Evolutionary conservation across 2,888 invertebrate species (phyloP).

Genomic region (Aspidapion aeneum): DNA sequence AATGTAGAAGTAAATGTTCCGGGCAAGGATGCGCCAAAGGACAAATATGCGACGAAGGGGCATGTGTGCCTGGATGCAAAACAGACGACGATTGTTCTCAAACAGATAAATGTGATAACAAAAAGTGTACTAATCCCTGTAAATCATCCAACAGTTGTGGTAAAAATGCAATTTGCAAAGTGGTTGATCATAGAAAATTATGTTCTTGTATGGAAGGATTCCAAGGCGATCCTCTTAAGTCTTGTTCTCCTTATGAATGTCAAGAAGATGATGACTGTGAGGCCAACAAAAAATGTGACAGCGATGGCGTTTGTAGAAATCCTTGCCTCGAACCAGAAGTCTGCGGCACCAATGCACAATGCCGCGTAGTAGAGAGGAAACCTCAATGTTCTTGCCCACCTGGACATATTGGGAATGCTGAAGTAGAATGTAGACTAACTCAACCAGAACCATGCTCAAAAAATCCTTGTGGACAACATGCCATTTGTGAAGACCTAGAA

Average conservation of each 20-base stretch:
- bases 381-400: constrained; percentile 77
- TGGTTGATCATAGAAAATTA: constrained; percentile 76
- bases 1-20: constrained; percentile 71
- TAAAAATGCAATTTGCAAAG: constrained; percentile 73
- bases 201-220: constrained; percentile 86
- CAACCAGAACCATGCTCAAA: constrained; percentile 70
- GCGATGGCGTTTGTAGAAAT: constrained; percentile 71
- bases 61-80: constrained; percentile 77
- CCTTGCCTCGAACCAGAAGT: constrained; percentile 73
- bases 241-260: constrained; percentile 77
- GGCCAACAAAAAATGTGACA: constrained; percentile 69
- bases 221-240: constrained; percentile 74
- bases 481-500: constrained; percentile 71
- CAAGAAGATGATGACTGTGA: constrained; percentile 73
- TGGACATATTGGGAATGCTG: constrained; percentile 69
- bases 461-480: constrained; percentile 82
- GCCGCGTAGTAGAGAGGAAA: constrained; percentile 69
- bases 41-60: constrained; percentile 69
- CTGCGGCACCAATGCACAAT: constrained; percentile 83
- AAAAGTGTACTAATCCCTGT: constrained; percentile 70
- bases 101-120: constrained; percentile 68
- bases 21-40: constrained; percentile 67
- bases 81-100: constrained; percentile 75
- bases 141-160: constrained; percentile 68
- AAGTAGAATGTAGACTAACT: constrained; percentile 64